phyloP scores from a whole-genome alignment of 2,888 invertebrate species.

The Hecatera dysodea region DNA sequence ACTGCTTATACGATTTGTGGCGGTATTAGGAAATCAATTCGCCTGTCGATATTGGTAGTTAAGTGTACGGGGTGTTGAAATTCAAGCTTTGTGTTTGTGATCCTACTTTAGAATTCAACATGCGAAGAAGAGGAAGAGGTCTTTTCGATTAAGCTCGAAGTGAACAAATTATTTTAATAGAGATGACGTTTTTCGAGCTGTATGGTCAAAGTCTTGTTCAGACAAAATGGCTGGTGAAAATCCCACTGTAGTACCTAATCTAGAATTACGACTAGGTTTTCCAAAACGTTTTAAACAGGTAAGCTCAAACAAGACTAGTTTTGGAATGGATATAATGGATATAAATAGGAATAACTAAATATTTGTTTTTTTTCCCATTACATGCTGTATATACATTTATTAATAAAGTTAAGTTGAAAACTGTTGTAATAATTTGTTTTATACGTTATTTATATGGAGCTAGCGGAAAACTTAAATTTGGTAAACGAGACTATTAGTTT shows the following conservation, averaged over 20 bases:
- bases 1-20: slow-evolving; percentile 15
- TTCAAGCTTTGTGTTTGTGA: not conserved
- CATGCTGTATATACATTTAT: not conserved
- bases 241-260: not conserved
- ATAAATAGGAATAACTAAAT: too few relatives aligned
- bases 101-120: not conserved
- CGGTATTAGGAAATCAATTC: slow-evolving; percentile 44
- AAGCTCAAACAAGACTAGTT: too few relatives aligned
- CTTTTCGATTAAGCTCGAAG: not conserved
- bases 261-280: too few relatives aligned
- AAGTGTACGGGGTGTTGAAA: slow-evolving; percentile 5
- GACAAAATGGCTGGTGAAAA: not conserved
- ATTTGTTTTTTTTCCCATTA: too few relatives aligned
- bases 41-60: slow-evolving; percentile 10
- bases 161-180: too few relatives aligned
- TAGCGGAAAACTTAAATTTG: slow-evolving; percentile 13
- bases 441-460: not conserved
- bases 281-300: too few relatives aligned
- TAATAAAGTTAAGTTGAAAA: not conserved
- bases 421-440: slow-evolving; percentile 3
- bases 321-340: too few relatives aligned
- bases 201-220: not conserved
- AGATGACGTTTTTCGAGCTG: not conserved
- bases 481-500: slow-evolving; percentile 14
- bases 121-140: not conserved